These are phyloP conservation scores for Porites divaricata DNA, from an alignment of 92 coral and sea anemone species.

Conservation along the genomic window DNA sequence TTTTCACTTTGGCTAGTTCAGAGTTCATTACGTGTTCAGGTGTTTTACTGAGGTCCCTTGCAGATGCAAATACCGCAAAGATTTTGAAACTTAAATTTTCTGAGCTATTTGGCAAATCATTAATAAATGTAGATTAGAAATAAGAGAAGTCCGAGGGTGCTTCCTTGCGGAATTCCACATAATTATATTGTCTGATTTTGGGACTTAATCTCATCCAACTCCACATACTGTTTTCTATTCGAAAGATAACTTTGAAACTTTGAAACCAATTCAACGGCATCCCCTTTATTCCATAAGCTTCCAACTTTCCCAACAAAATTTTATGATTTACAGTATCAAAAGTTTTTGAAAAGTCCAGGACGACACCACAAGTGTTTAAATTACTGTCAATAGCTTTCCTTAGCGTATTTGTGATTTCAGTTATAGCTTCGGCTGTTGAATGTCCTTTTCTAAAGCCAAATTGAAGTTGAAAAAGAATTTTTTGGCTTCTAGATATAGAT, in stretches of 20 bases:
- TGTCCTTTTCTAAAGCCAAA: neutral
- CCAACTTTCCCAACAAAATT: neutral
- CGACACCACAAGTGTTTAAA: too few relatives aligned
- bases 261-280: too few relatives aligned
- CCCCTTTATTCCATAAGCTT: neutral
- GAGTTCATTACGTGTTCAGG: neutral
- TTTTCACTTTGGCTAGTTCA: neutral
- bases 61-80: neutral
- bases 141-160: too few relatives aligned
- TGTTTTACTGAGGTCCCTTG: conserved; percentile 1
- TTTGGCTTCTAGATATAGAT: neutral
- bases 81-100: too few relatives aligned
- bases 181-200: neutral
- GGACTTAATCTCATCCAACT: neutral
- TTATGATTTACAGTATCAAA: neutral
- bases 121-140: too few relatives aligned
- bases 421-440: too few relatives aligned
- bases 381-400: too few relatives aligned
- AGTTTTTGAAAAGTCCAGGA: too few relatives aligned
- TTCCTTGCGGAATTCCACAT: too few relatives aligned
- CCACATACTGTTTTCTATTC: neutral
- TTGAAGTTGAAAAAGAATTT: neutral
- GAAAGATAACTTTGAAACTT: too few relatives aligned
- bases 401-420: too few relatives aligned
- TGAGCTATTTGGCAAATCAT: too few relatives aligned